Conservation (phyloP, 2,113 vertebrate genomes). For the Chiloscyllium plagiosum region DNA sequence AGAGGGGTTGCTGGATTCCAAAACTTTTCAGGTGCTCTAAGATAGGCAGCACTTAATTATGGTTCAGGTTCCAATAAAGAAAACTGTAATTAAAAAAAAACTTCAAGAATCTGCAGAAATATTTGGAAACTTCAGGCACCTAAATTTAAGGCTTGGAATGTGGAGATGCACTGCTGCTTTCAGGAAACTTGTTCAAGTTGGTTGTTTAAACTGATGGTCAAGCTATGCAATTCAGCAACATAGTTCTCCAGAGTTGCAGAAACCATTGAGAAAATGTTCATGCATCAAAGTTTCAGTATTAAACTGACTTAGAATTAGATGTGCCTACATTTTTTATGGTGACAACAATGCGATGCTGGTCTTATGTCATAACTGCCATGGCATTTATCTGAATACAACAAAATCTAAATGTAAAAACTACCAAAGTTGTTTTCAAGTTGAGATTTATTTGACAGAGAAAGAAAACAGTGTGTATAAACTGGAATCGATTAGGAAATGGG, state of each 20-base stretch:
- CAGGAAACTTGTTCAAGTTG: not conserved
- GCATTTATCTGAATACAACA: not conserved
- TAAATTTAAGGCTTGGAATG: not conserved
- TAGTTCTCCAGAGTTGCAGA: too few relatives aligned
- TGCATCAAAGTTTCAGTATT: not conserved
- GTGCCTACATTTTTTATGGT: not conserved
- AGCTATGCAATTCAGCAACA: not conserved
- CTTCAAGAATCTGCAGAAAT: not conserved
- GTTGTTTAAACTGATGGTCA: not conserved
- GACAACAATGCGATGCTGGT: not conserved
- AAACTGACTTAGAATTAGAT: not conserved
- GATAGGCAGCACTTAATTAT: not conserved
- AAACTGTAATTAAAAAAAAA: not conserved
- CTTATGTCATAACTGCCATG: not conserved
- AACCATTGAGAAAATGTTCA: not conserved
- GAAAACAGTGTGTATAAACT: too few relatives aligned
- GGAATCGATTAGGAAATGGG: not conserved
- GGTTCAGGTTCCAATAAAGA: not conserved
- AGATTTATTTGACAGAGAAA: not conserved
- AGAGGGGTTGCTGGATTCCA: not conserved
- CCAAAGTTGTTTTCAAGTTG: not conserved
- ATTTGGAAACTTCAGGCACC: not conserved
- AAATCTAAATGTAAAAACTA: not conserved
- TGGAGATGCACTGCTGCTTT: not conserved
- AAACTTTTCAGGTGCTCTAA: not conserved